These are phyloP conservation scores for Seladonia tumulorum DNA, from an alignment of 2,888 invertebrate species.

Conservation along the genomic window DNA sequence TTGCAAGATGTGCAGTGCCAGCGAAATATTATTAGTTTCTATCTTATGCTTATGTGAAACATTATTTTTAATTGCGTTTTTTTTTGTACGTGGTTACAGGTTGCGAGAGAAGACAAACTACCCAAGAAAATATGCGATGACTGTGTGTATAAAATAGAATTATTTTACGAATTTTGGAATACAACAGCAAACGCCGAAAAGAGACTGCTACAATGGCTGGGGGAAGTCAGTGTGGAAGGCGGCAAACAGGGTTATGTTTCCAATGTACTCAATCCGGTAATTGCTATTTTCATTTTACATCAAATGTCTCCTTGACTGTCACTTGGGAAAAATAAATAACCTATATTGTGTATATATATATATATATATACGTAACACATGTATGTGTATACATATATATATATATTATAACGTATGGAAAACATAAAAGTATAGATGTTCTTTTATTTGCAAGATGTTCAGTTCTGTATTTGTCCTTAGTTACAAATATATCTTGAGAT, in stretches of 20 bases:
- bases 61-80: neutral
- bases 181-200: conserved; percentile 89
- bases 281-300: conserved; percentile 8
- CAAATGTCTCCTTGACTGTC: neutral
- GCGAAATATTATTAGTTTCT: neutral
- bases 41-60: neutral
- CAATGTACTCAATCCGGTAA: conserved; percentile 79
- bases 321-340: neutral
- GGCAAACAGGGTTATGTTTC: conserved; percentile 80
- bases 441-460: conserved; percentile 59
- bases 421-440: conserved; percentile 37
- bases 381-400: neutral
- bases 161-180: conserved; percentile 90
- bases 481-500: conserved; percentile 53
- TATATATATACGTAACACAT: neutral
- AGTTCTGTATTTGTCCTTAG: conserved; percentile 70
- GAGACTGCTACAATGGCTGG: conserved; percentile 85
- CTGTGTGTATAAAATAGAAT: conserved; percentile 90
- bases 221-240: conserved; percentile 78
- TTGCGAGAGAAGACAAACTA: conserved; percentile 88
- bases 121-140: conserved; percentile 90
- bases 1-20: neutral
- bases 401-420: neutral
- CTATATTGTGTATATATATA: neutral
- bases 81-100: conserved; percentile 84